Evolutionary conservation across 1,140 invertebrate species (phyloP).

Genomic region (Drepana arcuata): DNA sequence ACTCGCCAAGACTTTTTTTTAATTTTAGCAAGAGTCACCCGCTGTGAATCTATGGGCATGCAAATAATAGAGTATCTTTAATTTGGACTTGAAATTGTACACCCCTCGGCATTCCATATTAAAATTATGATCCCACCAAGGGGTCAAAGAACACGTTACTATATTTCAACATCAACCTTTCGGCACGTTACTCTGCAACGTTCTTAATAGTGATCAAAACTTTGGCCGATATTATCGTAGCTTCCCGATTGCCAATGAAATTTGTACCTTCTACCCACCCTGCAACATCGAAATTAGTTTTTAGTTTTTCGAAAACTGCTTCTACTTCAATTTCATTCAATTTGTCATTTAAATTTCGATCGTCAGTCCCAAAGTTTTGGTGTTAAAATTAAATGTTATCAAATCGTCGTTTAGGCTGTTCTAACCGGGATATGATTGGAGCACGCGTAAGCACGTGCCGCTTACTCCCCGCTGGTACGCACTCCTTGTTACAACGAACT

Average conservation of each 20-base stretch:
- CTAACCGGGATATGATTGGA: constrained; percentile 4
- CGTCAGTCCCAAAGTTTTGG: constrained; percentile 2
- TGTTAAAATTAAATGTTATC: constrained; percentile 13
- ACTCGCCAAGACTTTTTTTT: constrained; percentile 8
- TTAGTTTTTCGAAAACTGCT: constrained; percentile 23
- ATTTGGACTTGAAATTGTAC: constrained; percentile 52
- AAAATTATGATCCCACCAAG: constrained; percentile 51
- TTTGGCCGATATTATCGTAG: constrained; percentile 15
- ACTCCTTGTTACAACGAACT: constrained; percentile 66
- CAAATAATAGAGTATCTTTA: constrained; percentile 56
- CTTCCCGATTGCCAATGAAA: constrained; percentile 13
- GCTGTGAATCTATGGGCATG: constrained; percentile 26
- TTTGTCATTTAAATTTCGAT: constrained; percentile 13
- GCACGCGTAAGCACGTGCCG: constrained; percentile 66
- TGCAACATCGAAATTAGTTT: constrained; percentile 38
- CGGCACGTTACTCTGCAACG: constrained; percentile 42
- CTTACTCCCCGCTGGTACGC: constrained; percentile 57
- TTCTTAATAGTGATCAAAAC: constrained; percentile 42
- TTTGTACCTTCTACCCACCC: constrained; percentile 28
- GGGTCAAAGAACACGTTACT: constrained; percentile 62
- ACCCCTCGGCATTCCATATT: constrained; percentile 55
- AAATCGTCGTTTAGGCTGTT: constrained; percentile 17
- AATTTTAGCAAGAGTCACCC: constrained; percentile 24
- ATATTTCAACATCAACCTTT: constrained; percentile 50
- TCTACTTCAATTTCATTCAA: constrained; percentile 16